These are phyloP conservation scores for Acrocera orbiculus DNA, from an alignment of 2,888 invertebrate species.

Conservation along the genomic window DNA sequence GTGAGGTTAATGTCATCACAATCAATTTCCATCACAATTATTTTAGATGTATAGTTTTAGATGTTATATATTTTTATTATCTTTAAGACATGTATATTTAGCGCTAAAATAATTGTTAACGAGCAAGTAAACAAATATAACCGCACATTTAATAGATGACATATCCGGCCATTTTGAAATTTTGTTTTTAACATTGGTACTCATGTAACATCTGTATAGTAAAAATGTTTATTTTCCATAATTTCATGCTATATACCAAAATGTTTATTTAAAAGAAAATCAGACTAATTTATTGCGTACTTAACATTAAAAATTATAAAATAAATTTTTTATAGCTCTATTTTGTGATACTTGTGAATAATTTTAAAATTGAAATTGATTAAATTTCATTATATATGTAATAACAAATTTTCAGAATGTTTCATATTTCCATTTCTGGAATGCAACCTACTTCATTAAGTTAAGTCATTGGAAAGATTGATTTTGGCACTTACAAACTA, in stretches of 20 bases:
- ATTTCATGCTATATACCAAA: too few relatives aligned
- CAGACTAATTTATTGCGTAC: too few relatives aligned
- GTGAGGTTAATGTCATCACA: slow-evolving; percentile 33
- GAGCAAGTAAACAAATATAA: slow-evolving; percentile 12
- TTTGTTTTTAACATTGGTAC: slow-evolving; percentile 7
- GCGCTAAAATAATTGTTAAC: background rate
- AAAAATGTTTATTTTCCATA: too few relatives aligned
- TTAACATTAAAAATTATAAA: too few relatives aligned
- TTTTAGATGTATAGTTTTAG: background rate
- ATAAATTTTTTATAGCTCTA: too few relatives aligned
- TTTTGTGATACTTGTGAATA: too few relatives aligned
- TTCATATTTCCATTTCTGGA: background rate
- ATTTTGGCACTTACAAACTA: background rate
- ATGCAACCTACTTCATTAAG: background rate
- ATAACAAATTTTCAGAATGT: too few relatives aligned
- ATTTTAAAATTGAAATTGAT: too few relatives aligned
- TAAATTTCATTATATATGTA: too few relatives aligned
- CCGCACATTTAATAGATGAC: slow-evolving; percentile 15
- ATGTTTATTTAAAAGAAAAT: too few relatives aligned
- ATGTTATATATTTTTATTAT: background rate
- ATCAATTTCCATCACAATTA: slow-evolving; percentile 5
- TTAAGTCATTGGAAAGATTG: background rate
- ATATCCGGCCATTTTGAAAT: slow-evolving; percentile 16
- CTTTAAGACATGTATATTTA: background rate
- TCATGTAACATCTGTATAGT: too few relatives aligned